These are phyloP conservation scores for Oreochromis mossambicus DNA, from an alignment of 2,797 vertebrate species.

Conservation along the genomic window DNA sequence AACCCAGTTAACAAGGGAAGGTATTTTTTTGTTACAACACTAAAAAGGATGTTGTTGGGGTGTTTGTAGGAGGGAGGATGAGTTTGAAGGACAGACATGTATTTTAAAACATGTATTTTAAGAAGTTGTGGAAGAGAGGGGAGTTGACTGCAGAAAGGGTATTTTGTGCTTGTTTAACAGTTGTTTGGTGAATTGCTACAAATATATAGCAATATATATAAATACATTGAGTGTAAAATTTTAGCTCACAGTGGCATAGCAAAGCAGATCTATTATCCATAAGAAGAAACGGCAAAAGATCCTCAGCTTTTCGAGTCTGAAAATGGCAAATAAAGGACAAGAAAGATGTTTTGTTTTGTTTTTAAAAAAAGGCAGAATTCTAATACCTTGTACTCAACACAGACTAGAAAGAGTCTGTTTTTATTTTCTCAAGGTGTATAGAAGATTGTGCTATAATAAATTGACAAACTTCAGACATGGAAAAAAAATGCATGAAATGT, in stretches of 20 bases:
- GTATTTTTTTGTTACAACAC: background rate
- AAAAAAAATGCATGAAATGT: background rate
- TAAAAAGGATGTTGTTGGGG: background rate
- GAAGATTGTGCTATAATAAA: background rate
- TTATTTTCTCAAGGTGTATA: background rate
- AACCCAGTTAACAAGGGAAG: background rate
- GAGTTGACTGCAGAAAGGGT: background rate
- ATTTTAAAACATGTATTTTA: background rate
- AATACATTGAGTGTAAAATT: background rate
- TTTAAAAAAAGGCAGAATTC: background rate
- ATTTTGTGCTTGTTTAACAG: background rate
- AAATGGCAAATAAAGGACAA: background rate
- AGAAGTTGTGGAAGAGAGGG: background rate
- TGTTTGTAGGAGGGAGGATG: background rate
- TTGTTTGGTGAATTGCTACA: background rate
- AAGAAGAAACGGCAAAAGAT: fast-evolving
- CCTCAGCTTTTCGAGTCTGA: background rate
- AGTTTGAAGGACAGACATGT: background rate
- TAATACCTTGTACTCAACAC: background rate
- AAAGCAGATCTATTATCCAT: background rate
- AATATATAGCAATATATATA: background rate
- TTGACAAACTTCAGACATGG: background rate
- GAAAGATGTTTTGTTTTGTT: background rate
- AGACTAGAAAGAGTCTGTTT: background rate
- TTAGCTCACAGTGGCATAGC: background rate